phyloP scores from a whole-genome alignment of 1,140 invertebrate species.

The Meloidogyne chitwoodi region DNA sequence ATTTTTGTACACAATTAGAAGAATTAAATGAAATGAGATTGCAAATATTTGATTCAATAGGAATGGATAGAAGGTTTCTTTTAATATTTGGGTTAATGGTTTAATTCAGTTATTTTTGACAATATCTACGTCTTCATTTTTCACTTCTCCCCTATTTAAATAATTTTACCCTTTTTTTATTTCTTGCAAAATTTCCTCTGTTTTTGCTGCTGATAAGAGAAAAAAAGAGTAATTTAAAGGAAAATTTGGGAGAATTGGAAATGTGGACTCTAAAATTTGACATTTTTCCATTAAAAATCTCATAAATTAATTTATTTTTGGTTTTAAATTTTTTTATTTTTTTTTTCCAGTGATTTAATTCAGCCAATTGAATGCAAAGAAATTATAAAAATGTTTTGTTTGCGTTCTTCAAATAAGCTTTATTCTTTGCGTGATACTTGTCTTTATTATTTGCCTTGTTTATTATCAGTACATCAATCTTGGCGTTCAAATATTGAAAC shows the following conservation, averaged over 20 bases:
- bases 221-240: too few relatives aligned
- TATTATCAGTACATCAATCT: not conserved
- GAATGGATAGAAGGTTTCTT: constrained; percentile 3
- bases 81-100: not conserved
- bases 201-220: too few relatives aligned
- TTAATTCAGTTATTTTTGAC: not conserved
- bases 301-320: too few relatives aligned
- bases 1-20: not conserved
- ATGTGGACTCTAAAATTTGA: too few relatives aligned
- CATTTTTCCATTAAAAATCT: too few relatives aligned
- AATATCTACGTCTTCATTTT: too few relatives aligned
- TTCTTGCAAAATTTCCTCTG: too few relatives aligned
- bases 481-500: not conserved
- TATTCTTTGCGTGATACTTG: constrained; percentile 4
- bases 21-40: not conserved
- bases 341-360: not conserved
- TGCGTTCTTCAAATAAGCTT: constrained; percentile 2
- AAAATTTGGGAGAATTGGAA: too few relatives aligned
- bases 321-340: not conserved
- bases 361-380: not conserved
- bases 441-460: constrained; percentile 10
- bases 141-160: too few relatives aligned
- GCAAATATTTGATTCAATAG: not conserved
- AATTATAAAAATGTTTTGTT: not conserved
- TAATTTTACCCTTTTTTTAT: too few relatives aligned